Base-by-base conservation (phyloP, 2,888 invertebrate species). In the Epinotia demarniana region DNA sequence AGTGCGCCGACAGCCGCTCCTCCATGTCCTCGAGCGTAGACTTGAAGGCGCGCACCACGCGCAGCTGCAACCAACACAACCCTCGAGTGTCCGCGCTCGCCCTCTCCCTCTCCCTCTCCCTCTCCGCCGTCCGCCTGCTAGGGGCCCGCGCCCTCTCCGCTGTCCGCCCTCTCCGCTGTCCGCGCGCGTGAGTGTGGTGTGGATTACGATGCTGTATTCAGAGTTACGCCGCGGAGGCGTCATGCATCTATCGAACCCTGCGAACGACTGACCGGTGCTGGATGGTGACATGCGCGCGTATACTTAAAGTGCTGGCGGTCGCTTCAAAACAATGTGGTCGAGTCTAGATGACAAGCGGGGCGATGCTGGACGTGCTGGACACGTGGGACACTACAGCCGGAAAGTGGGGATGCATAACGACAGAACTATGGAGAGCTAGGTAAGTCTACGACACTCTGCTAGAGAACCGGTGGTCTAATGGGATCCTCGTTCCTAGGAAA, bases 1-100 rank as follows among this genome's bases (percentile, higher is more conserved):
- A 98, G 96, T 99, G 99, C 94, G 99, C 97, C 94, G 99, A 99
- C 94, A 99, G 98, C 89, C 99, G 97, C 95, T 99, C 99, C 95
- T 98, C 99, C 95, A 99, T 96, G 96, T 99, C 99, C 96, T 99
- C 99, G 96, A 99, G 96, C 91, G 97, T 99, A 90, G 99, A 99
- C 96, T 98, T 99, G 98, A 99, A 99, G 93, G 99, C 99, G 96
- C 99, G 98, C 95, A 99, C 99, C 95, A 99, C 99, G 95, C 99
- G 98, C 96, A 99, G 97, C 99, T 99, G 99, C 96, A 98, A 98
- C 96, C 95, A 87, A 84, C 84, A 84, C 80, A 80, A 79, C 79
- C 74, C 95, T 93, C 95, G 95, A 95, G 95, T 76, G 75, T 78
- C 76, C 78, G 80, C 91, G 89, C 89, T 18, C n/a, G 2, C 60